Conservation (phyloP, 2,113 vertebrate species). For the Saguinus imperator region DNA sequence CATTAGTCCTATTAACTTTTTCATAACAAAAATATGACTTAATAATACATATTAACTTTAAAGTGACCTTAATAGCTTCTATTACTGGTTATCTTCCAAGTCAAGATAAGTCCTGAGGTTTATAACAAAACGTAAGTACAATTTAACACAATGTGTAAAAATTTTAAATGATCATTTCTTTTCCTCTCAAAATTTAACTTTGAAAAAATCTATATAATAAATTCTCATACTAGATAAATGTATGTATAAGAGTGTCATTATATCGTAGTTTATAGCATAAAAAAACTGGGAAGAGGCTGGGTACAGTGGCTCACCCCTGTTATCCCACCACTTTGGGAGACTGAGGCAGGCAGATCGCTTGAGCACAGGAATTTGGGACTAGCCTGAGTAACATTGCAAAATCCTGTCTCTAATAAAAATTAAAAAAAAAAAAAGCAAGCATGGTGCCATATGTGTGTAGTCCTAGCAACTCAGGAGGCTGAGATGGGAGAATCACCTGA, state of each 20-base stretch:
- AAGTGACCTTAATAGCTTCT: not conserved
- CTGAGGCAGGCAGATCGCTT: no score
- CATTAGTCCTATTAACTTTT: not conserved
- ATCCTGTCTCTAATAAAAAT: no score
- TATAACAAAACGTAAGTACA: not conserved
- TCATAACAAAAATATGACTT: slow-evolving; percentile 33
- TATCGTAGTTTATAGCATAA: not conserved
- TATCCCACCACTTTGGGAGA: no score
- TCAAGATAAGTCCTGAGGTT: not conserved
- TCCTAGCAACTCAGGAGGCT: no score
- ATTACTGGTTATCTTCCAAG: not conserved
- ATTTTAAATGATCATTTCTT: not conserved
- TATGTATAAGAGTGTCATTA: not conserved
- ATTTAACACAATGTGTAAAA: not conserved
- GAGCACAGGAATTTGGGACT: no score
- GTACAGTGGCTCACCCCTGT: no score
- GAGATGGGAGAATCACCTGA: no score
- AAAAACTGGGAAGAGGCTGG: not conserved
- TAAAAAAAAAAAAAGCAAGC: no score
- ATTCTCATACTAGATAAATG: not conserved
- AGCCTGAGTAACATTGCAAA: no score
- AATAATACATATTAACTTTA: slow-evolving; percentile 21
- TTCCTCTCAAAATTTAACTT: slow-evolving; percentile 1
- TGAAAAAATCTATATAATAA: not conserved
- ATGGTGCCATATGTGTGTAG: no score